Evolutionary conservation across 2,113 vertebrate genomes (phyloP).

Genomic region (Cercocebus atys): DNA sequence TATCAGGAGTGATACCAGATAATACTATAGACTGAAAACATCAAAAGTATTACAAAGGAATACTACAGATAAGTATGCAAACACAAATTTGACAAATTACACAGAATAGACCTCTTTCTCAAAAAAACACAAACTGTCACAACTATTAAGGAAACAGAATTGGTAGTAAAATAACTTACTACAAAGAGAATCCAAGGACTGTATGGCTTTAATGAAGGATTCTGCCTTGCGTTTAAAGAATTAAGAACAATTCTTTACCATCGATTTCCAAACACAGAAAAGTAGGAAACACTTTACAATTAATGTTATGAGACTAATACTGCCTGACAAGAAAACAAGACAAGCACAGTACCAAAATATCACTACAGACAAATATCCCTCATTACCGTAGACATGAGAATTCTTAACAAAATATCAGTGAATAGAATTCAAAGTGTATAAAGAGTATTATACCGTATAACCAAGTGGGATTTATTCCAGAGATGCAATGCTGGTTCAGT

Average conservation of each 20-base stretch:
- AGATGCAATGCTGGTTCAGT: neutral
- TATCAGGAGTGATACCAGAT: neutral
- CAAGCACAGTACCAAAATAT: neutral
- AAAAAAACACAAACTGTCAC: neutral
- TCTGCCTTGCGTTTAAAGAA: neutral
- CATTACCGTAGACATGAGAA: neutral
- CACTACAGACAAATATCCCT: neutral
- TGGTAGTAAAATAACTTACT: neutral
- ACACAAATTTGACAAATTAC: neutral
- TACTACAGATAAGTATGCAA: neutral
- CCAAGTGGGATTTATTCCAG: neutral
- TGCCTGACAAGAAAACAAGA: neutral
- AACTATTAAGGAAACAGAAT: neutral
- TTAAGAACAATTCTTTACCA: neutral
- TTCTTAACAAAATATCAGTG: neutral
- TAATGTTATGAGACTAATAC: neutral
- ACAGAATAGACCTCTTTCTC: neutral
- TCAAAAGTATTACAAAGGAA: neutral
- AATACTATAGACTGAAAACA: neutral
- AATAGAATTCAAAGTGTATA: neutral
- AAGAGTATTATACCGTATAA: neutral
- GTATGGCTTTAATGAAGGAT: neutral
- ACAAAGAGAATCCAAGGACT: neutral
- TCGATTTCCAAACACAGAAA: neutral
- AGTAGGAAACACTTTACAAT: neutral